Percentiles rank a stretch among this genome's conserved stretches.
Evolutionary conservation across 2,113 vertebrate species (phyloP).

Genomic region (Eleginops maclovinus): DNA sequence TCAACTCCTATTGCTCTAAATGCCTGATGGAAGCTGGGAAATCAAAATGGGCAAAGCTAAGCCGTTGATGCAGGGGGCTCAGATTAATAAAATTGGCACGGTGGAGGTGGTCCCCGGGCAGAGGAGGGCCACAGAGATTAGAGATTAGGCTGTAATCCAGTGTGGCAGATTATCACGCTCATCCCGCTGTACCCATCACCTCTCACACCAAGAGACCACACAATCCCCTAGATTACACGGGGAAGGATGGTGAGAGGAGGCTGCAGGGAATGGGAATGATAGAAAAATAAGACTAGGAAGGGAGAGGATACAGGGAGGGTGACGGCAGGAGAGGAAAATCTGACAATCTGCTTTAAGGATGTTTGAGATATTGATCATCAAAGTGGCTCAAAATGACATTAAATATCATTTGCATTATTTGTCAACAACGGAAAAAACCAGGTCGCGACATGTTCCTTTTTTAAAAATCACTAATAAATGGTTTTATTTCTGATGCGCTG

Average conservation of each 20-base stretch:
- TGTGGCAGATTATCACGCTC: conserved; percentile 82
- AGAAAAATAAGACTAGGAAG: conserved; percentile 36
- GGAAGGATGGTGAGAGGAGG: conserved; percentile 54
- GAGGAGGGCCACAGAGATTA: conserved; percentile 76
- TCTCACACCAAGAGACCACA: conserved; percentile 78
- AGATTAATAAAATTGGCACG: conserved; percentile 78
- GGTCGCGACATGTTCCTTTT: conserved; percentile 8
- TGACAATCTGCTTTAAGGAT: conserved; percentile 24
- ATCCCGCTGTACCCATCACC: conserved; percentile 80
- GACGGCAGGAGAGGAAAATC: conserved; percentile 42
- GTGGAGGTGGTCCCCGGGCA: conserved; percentile 72
- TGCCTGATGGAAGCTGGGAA: conserved; percentile 66
- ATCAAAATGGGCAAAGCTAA: conserved; percentile 80
- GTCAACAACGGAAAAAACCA: conserved; percentile 7
- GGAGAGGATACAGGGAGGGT: conserved; percentile 29
- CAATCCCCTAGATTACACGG: conserved; percentile 79
- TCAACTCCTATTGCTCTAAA: conserved; percentile 58
- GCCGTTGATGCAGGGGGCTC: conserved; percentile 56
- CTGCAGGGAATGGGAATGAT: conserved; percentile 51
- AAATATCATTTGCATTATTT: conserved; percentile 12
- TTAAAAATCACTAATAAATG: conserved; percentile 27
- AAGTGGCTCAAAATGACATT: conserved; percentile 19
- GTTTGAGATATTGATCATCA: conserved; percentile 12
- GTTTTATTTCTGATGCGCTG: conserved; percentile 26
- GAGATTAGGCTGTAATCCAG: conserved; percentile 83